Evolutionary conservation across 1,140 invertebrate genomes (phyloP).

Genomic region (Lucilia sericata): DNA sequence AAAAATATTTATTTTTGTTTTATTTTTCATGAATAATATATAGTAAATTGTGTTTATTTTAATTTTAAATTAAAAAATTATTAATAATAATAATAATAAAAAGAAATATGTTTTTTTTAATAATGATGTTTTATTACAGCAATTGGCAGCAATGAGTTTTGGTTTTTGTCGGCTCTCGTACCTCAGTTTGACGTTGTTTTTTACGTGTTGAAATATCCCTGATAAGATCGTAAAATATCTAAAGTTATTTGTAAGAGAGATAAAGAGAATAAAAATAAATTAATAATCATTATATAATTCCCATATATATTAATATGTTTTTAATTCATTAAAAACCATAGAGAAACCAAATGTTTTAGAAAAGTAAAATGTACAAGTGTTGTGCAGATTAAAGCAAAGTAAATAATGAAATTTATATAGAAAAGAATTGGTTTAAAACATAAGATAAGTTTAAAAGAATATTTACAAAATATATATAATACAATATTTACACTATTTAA

Average conservation of each 20-base stretch:
- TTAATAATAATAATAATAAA: slow-evolving; percentile 42
- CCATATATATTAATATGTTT: not conserved
- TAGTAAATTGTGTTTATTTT: slow-evolving; percentile 30
- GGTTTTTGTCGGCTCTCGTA: slow-evolving; percentile 65
- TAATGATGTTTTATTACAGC: slow-evolving; percentile 57
- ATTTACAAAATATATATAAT: not conserved
- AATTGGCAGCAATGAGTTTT: slow-evolving; percentile 68
- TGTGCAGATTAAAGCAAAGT: not conserved
- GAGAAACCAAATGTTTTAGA: not conserved
- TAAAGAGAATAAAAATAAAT: slow-evolving; percentile 23
- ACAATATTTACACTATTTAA: not conserved
- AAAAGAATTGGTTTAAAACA: not conserved
- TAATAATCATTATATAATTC: not conserved
- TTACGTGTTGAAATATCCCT: slow-evolving; percentile 68
- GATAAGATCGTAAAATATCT: slow-evolving; percentile 69
- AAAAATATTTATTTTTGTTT: not conserved
- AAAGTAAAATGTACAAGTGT: slow-evolving; percentile 34
- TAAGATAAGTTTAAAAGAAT: not conserved
- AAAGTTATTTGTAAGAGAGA: slow-evolving; percentile 20
- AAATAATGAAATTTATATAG: not conserved
- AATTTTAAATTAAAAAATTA: slow-evolving; percentile 34
- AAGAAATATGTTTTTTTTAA: not conserved
- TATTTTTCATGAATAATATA: slow-evolving; percentile 17
- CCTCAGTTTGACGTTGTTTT: slow-evolving; percentile 67
- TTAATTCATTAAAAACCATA: slow-evolving; percentile 31